phyloP scores from a whole-genome alignment of 2,888 invertebrate genomes.

The Protula sp. region DNA sequence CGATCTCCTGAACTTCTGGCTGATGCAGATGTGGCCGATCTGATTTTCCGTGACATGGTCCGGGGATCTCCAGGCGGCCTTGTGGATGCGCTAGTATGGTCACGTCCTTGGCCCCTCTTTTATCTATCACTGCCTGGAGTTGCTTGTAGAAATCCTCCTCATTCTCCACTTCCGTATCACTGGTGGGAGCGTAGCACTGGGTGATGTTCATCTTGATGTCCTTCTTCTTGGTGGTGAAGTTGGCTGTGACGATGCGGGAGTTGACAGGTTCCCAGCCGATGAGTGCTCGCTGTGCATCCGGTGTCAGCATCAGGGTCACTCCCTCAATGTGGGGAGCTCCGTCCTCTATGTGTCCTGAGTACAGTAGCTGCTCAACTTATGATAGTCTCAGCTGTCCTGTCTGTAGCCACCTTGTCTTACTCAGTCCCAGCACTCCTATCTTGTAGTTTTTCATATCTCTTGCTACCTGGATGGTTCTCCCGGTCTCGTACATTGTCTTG shows the following conservation, averaged over 20 bases:
- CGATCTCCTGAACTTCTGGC: too few relatives aligned
- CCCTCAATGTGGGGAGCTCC: neutral
- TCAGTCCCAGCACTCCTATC: constrained; percentile 7
- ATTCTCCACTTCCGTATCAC: neutral
- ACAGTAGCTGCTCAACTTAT: too few relatives aligned
- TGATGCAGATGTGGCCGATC: too few relatives aligned
- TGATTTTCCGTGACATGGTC: too few relatives aligned
- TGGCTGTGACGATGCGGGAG: neutral
- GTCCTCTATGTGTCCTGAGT: constrained; percentile 10
- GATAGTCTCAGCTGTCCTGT: constrained; percentile 12
- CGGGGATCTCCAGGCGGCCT: too few relatives aligned
- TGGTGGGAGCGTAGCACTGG: constrained; percentile 5
- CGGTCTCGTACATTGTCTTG: constrained; percentile 10
- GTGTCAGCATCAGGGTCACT: neutral
- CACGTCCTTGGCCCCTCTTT: neutral
- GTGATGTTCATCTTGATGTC: constrained; percentile 8
- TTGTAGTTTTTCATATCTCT: constrained; percentile 12
- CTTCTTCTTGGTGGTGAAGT: neutral
- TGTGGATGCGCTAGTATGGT: too few relatives aligned
- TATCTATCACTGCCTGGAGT: constrained; percentile 3
- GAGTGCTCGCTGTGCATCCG: too few relatives aligned
- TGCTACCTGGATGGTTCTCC: constrained; percentile 7
- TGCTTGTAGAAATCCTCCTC: constrained; percentile 7
- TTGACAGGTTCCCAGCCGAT: neutral
- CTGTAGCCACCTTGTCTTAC: constrained; percentile 15